These are phyloP conservation scores for Patella vulgata DNA, from an alignment of 1,140 invertebrate species.

Conservation along the genomic window DNA sequence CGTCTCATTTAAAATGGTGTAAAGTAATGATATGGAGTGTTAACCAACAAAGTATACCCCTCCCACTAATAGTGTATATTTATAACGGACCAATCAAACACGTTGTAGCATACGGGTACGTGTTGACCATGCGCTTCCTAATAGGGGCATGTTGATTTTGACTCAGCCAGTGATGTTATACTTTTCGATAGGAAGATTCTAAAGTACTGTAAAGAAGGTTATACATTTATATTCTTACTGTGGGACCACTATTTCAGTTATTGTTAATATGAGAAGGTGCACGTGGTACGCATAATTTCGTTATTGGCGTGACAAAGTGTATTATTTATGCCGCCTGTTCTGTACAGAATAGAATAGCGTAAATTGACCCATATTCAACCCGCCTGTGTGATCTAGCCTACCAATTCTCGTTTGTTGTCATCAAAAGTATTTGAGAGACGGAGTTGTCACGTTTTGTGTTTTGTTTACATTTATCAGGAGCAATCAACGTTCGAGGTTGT, in stretches of 20 bases:
- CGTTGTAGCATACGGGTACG: not conserved
- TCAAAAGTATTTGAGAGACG: not conserved
- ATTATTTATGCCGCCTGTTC: conserved; percentile 21
- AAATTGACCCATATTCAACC: too few species aligned
- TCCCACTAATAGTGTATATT: too few species aligned
- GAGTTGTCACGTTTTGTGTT: conserved; percentile 4
- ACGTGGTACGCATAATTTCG: not conserved
- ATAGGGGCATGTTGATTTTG: conserved; percentile 51
- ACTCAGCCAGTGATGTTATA: conserved; percentile 27
- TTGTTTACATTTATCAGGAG: not conserved
- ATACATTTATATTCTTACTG: too few species aligned
- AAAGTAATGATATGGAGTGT: too few species aligned
- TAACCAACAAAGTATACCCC: too few species aligned
- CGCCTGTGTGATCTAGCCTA: too few species aligned
- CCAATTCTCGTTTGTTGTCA: too few species aligned
- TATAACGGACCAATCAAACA: conserved; percentile 49
- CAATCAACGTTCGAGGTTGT: too few species aligned
- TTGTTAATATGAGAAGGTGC: not conserved
- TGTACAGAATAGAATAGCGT: not conserved
- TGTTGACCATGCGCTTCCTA: conserved; percentile 46
- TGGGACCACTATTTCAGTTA: too few species aligned
- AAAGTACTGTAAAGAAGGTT: too few species aligned
- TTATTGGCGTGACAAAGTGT: not conserved
- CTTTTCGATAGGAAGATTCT: too few species aligned
- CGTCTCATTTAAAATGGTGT: too few species aligned